phyloP scores from a whole-genome alignment of 2,888 invertebrate genomes.

The Idaea aversata region DNA sequence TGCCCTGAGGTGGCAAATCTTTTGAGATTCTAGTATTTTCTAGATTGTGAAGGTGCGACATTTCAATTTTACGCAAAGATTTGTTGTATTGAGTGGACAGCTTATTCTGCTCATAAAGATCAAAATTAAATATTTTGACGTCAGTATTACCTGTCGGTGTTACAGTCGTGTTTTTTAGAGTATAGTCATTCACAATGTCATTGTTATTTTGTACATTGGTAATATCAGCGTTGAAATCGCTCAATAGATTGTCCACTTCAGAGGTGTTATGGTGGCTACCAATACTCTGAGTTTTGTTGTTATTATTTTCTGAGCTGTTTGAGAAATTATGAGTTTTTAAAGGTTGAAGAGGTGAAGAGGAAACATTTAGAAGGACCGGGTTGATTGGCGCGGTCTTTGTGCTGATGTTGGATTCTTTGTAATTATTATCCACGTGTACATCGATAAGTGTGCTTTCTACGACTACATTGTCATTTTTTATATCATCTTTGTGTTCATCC shows the following conservation, averaged over 20 bases:
- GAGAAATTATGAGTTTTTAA: slow-evolving; percentile 71
- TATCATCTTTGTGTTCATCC: slow-evolving; percentile 52
- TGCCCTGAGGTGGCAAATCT: slow-evolving; percentile 61
- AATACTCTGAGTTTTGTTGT: slow-evolving; percentile 61
- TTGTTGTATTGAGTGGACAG: slow-evolving; percentile 55
- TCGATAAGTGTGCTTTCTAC: slow-evolving; percentile 72
- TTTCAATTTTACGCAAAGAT: slow-evolving; percentile 68
- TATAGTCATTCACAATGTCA: slow-evolving; percentile 25
- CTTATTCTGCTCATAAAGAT: slow-evolving; percentile 75
- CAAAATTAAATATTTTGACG: slow-evolving; percentile 76
- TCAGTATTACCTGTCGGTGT: slow-evolving; percentile 58
- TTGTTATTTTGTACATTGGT: slow-evolving; percentile 53
- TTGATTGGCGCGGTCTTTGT: slow-evolving; percentile 59
- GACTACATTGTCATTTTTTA: slow-evolving; percentile 60
- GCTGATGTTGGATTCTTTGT: slow-evolving; percentile 55
- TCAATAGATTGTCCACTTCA: slow-evolving; percentile 66
- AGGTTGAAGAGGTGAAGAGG: slow-evolving; percentile 73
- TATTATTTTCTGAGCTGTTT: slow-evolving; percentile 65
- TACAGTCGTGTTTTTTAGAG: slow-evolving; percentile 40
- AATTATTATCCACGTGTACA: slow-evolving; percentile 69
- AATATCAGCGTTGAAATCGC: slow-evolving; percentile 55
- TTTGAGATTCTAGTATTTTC: slow-evolving; percentile 75
- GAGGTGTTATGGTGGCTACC: slow-evolving; percentile 59
- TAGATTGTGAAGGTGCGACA: slow-evolving; percentile 69
- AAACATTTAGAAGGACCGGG: slow-evolving; percentile 69